Evolutionary conservation across 2,888 invertebrate genomes (phyloP).

Genomic region (Synergus gifuensis): DNA sequence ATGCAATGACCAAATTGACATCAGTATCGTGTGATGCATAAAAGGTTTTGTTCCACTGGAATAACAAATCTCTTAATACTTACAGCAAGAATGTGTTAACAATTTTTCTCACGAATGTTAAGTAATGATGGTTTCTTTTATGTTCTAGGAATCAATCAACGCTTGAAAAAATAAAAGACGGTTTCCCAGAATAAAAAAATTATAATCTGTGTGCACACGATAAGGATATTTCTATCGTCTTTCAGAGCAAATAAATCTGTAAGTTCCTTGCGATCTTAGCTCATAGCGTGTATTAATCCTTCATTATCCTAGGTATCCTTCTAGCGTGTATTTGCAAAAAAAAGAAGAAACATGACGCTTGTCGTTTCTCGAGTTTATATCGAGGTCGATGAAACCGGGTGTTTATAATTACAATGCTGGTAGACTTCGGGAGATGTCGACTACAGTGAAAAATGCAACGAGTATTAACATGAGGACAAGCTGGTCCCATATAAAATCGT

Average conservation of each 20-base stretch:
- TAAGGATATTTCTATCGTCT: not conserved
- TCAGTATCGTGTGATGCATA: too few relatives aligned
- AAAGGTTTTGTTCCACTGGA: constrained; percentile 7
- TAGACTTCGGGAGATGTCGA: constrained; percentile 54
- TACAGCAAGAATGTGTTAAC: constrained; percentile 1
- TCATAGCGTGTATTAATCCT: not conserved
- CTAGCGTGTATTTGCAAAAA: not conserved
- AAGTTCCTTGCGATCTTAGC: not conserved
- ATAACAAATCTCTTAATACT: not conserved
- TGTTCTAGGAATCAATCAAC: constrained; percentile 34
- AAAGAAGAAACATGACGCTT: constrained; percentile 16
- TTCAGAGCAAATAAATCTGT: not conserved
- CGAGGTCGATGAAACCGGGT: constrained; percentile 60
- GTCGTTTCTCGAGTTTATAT: constrained; percentile 52
- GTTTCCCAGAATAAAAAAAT: constrained; percentile 25
- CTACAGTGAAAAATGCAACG: constrained; percentile 64
- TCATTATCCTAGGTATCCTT: not conserved
- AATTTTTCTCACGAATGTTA: constrained; percentile 36
- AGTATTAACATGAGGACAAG: constrained; percentile 59
- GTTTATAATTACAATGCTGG: constrained; percentile 63
- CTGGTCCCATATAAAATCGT: not conserved
- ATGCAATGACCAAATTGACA: too few relatives aligned
- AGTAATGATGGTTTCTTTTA: constrained; percentile 20
- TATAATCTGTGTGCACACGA: not conserved
- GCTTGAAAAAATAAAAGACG: constrained; percentile 21